Conservation (phyloP, 2,888 invertebrate species). For the Chloroclystis v-ata region DNA sequence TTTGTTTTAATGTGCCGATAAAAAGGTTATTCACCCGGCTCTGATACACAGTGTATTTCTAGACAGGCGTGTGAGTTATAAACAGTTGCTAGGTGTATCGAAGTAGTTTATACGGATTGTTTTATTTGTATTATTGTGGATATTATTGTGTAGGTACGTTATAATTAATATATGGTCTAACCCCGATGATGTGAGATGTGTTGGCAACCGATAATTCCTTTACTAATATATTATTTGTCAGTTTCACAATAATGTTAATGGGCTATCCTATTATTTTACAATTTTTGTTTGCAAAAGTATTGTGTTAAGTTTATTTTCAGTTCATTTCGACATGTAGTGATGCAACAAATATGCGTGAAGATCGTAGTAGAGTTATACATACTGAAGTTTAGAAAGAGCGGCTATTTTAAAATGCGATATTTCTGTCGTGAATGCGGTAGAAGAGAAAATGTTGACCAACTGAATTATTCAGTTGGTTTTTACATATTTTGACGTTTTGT, state of each 20-base stretch:
- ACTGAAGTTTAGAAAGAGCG: too few species aligned
- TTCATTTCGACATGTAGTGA: constrained; percentile 15
- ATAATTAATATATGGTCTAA: too few species aligned
- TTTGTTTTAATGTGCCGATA: constrained; percentile 30
- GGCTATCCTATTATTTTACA: neutral
- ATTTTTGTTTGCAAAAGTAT: neutral
- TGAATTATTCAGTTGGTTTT: neutral
- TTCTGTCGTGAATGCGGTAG: neutral
- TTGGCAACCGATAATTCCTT: too few species aligned
- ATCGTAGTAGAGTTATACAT: too few species aligned
- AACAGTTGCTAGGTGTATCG: constrained; percentile 1
- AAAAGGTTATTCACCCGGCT: constrained; percentile 35
- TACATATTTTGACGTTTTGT: too few species aligned
- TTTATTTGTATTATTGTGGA: too few species aligned
- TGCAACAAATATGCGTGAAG: constrained; percentile 5
- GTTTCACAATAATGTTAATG: too few species aligned
- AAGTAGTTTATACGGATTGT: neutral
- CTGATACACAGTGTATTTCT: constrained; percentile 29
- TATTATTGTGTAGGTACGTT: too few species aligned
- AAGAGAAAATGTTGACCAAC: neutral
- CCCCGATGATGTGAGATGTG: too few species aligned
- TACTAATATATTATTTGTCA: too few species aligned
- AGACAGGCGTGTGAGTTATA: neutral
- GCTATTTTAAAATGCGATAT: neutral
- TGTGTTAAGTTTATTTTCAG: constrained; percentile 14